Evolutionary conservation across 2,888 invertebrate species (phyloP).

Genomic region (Allophyes oxyacanthae): DNA sequence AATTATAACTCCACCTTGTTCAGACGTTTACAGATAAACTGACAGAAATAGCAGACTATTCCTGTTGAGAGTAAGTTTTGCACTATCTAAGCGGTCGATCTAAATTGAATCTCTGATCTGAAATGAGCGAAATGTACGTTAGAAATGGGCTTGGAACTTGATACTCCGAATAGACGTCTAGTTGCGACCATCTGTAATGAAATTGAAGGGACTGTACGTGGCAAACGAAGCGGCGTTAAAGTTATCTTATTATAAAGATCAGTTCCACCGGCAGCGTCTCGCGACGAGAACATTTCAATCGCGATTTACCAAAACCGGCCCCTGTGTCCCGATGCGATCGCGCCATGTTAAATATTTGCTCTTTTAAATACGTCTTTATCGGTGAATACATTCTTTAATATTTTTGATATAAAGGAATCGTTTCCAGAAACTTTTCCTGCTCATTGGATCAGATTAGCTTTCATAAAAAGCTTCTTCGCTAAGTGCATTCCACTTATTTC

Average conservation of each 20-base stretch:
- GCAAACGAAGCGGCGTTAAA: slow-evolving; percentile 55
- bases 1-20: slow-evolving; percentile 54
- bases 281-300: slow-evolving; percentile 80
- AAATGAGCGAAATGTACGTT: slow-evolving; percentile 73
- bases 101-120: slow-evolving; percentile 80
- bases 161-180: slow-evolving; percentile 64
- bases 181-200: slow-evolving; percentile 68
- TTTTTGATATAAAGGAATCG: slow-evolving; percentile 20
- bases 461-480: slow-evolving; percentile 36
- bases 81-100: slow-evolving; percentile 75
- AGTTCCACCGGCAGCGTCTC: slow-evolving; percentile 52
- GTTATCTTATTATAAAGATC: slow-evolving; percentile 72
- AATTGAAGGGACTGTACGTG: slow-evolving; percentile 72
- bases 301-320: slow-evolving; percentile 77
- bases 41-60: slow-evolving; percentile 71
- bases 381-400: slow-evolving; percentile 42
- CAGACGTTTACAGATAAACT: slow-evolving; percentile 63
- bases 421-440: slow-evolving; percentile 29
- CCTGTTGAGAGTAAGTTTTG: slow-evolving; percentile 63
- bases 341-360: slow-evolving; percentile 63
- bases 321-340: slow-evolving; percentile 72
- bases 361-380: slow-evolving; percentile 55
- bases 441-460: slow-evolving; percentile 27
- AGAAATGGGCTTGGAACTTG: slow-evolving; percentile 70
- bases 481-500: slow-evolving; percentile 48